Conservation (phyloP, 2,113 vertebrate genomes). For the Empidonax alnorum region DNA sequence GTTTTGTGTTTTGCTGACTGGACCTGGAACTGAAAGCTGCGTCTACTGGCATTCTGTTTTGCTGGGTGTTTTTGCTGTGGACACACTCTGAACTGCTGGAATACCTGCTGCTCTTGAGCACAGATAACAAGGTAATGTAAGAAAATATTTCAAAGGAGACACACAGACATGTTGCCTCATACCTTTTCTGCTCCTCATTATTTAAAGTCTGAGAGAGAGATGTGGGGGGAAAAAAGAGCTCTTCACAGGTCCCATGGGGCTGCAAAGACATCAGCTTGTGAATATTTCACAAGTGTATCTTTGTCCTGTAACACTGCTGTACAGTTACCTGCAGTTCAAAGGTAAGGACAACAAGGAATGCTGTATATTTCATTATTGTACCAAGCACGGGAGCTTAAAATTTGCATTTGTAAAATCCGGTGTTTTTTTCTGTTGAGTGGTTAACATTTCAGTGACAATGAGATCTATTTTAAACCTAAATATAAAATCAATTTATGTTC, state of each 20-base stretch:
- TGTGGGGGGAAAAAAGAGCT: conserved; percentile 45
- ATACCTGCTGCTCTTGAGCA: conserved; percentile 53
- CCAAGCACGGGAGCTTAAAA: not conserved
- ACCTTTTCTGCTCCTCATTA: conserved; percentile 65
- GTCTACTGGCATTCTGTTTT: not conserved
- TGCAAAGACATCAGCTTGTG: conserved; percentile 61
- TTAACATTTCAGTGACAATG: not conserved
- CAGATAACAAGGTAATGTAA: conserved; percentile 66
- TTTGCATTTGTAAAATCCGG: not conserved
- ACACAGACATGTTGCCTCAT: conserved; percentile 59
- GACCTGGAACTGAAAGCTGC: not conserved
- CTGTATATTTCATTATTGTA: conserved; percentile 15
- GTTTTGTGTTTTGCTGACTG: not conserved
- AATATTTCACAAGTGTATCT: conserved; percentile 71
- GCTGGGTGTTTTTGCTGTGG: conserved; percentile 14
- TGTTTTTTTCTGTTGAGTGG: not conserved
- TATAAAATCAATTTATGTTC: not conserved
- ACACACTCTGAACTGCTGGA: conserved; percentile 34
- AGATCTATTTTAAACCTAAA: not conserved
- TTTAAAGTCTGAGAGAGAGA: conserved; percentile 69
- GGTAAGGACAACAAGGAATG: conserved; percentile 43
- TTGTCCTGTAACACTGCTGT: conserved; percentile 56
- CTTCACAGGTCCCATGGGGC: conserved; percentile 69
- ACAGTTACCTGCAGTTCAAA: conserved; percentile 64
- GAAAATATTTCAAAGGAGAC: conserved; percentile 67